A percentile compares a stretch with the other conserved stretches of the same genome.
These are phyloP conservation scores for Sthenelais limicola DNA, from an alignment of 2,888 invertebrate species.

Conservation along the genomic window DNA sequence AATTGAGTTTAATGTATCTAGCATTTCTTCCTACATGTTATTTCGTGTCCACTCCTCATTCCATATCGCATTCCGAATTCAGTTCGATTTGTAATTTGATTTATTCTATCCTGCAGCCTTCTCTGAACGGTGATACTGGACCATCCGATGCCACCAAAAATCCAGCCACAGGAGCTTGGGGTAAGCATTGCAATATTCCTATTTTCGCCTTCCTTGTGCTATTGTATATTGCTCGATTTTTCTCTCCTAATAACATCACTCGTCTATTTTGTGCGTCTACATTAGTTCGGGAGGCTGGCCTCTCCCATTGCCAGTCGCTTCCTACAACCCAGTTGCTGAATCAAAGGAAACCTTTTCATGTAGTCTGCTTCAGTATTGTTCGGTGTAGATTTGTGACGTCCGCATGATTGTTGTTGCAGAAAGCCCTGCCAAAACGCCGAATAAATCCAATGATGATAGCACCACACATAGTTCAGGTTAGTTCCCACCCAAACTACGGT, in stretches of 20 bases:
- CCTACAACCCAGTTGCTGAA: background rate
- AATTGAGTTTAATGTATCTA: too few relatives aligned
- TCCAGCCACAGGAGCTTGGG: slow-evolving; percentile 41
- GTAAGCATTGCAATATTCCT: slow-evolving; percentile 8
- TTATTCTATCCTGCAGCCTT: slow-evolving; percentile 28
- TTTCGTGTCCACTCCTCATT: too few relatives aligned
- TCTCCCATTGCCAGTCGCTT: background rate
- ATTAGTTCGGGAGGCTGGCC: background rate
- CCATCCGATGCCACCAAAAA: background rate
- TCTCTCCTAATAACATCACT: too few relatives aligned
- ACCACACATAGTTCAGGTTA: slow-evolving; percentile 13
- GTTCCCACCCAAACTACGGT: too few relatives aligned
- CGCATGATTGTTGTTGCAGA: slow-evolving; percentile 37
- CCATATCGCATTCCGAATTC: background rate
- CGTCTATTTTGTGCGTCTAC: too few relatives aligned
- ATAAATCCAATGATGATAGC: slow-evolving; percentile 7
- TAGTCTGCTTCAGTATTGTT: slow-evolving; percentile 13
- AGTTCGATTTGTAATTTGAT: background rate
- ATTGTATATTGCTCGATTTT: slow-evolving; percentile 1
- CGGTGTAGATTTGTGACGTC: slow-evolving; percentile 20
- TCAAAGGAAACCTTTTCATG: background rate
- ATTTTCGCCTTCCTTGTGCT: background rate
- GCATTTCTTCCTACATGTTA: too few relatives aligned
- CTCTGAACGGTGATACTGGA: slow-evolving; percentile 42
- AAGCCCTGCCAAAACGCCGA: slow-evolving; percentile 24